Percentiles rank a stretch among this genome's conserved stretches.
These are phyloP conservation scores for Forbesichthys papilliferus DNA, from an alignment of 2,113 vertebrate species.

Conservation along the genomic window DNA sequence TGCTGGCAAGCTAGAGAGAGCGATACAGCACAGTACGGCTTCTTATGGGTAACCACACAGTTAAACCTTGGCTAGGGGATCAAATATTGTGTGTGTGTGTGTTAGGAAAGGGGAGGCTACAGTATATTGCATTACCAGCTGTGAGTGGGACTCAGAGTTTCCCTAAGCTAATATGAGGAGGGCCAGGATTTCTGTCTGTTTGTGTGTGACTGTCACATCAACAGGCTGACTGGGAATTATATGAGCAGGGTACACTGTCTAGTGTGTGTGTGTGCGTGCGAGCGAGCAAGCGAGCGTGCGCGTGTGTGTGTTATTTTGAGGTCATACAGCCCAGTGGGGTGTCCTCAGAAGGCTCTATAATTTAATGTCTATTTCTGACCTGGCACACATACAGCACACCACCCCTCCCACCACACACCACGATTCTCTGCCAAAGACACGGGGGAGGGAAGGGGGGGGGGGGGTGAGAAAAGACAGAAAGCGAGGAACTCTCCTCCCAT, in stretches of 20 bases:
- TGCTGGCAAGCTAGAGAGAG: background rate
- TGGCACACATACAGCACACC: constrained; percentile 74
- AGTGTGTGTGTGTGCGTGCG: constrained; percentile 8
- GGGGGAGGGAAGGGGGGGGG: constrained; percentile 20
- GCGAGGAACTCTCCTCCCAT: background rate
- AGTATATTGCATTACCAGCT: constrained; percentile 59
- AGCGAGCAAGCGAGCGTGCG: constrained; percentile 14
- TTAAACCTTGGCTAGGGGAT: constrained; percentile 8
- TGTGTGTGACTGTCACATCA: constrained; percentile 40
- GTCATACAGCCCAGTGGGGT: constrained; percentile 64
- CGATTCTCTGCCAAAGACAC: constrained; percentile 24
- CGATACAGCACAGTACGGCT: background rate
- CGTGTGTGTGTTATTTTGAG: constrained; percentile 59
- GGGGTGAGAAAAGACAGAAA: constrained; percentile 24
- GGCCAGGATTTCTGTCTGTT: constrained; percentile 22
- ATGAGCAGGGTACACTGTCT: constrained; percentile 46
- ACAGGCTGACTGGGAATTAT: constrained; percentile 44
- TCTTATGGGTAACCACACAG: constrained; percentile 2
- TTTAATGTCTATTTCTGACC: constrained; percentile 80
- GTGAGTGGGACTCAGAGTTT: constrained; percentile 59
- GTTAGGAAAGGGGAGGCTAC: constrained; percentile 29
- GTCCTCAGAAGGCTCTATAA: constrained; percentile 71
- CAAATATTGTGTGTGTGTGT: background rate
- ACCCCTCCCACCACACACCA: constrained; percentile 44
- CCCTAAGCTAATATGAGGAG: constrained; percentile 37